A percentile compares a stretch with the other conserved stretches of the same genome.
phyloP scores from a whole-genome alignment of 2,797 vertebrate genomes.

The Trematomus bernacchii region DNA sequence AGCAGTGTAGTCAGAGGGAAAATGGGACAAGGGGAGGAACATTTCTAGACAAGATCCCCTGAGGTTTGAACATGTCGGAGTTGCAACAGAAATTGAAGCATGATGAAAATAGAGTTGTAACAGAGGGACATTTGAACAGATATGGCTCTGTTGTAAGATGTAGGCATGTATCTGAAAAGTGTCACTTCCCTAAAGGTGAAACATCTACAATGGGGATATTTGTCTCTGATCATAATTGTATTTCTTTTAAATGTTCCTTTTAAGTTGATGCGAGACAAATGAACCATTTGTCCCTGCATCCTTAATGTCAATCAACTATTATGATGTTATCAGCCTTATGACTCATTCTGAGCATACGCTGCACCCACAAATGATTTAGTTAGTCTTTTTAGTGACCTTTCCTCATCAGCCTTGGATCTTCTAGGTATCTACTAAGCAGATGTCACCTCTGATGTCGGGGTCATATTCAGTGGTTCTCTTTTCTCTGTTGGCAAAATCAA shows the following conservation, averaged over 20 bases:
- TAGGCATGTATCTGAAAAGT: background rate
- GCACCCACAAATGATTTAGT: constrained; percentile 44
- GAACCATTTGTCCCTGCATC: constrained; percentile 42
- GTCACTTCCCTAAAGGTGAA: constrained; percentile 8
- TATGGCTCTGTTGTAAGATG: background rate
- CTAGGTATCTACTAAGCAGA: constrained; percentile 20
- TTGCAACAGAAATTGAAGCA: constrained; percentile 31
- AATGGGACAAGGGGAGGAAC: constrained; percentile 47
- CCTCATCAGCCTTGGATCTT: constrained; percentile 42
- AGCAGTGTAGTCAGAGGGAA: constrained; percentile 34
- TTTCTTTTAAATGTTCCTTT: constrained; percentile 38
- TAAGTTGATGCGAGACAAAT: constrained; percentile 46
- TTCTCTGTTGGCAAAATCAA: constrained; percentile 15
- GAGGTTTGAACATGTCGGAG: constrained; percentile 41
- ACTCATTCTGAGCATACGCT: constrained; percentile 24
- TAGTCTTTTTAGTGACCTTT: constrained; percentile 54
- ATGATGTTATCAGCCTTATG: constrained; percentile 44
- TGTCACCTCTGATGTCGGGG: constrained; percentile 4
- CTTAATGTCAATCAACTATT: constrained; percentile 51
- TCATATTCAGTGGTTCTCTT: background rate
- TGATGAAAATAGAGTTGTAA: constrained; percentile 1
- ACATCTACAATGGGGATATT: constrained; percentile 3
- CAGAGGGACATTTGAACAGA: constrained; percentile 2
- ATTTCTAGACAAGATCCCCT: constrained; percentile 46
- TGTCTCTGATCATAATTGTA: constrained; percentile 5